phyloP scores from a whole-genome alignment of 2,113 vertebrate genomes.

The Taxidea taxus region DNA sequence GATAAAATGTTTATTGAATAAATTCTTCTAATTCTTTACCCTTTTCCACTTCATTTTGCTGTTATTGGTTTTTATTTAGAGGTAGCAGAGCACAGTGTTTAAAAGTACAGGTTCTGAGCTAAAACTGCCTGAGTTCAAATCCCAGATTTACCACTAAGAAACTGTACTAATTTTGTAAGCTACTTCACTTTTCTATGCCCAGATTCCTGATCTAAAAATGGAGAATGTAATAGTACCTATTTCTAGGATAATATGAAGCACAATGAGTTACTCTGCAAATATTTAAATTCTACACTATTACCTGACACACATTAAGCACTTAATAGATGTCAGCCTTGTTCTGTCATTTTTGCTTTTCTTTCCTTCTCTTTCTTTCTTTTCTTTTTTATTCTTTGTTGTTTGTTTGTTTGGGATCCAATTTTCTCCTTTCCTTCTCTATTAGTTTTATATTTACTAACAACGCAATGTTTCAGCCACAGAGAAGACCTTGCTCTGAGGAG shows the following conservation, averaged over 20 bases:
- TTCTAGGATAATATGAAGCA: not conserved
- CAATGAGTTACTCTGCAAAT: not conserved
- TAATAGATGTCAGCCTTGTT: not conserved
- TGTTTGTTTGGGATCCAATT: not conserved
- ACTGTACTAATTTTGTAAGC: not conserved
- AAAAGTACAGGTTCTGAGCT: not conserved
- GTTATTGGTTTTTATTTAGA: not conserved
- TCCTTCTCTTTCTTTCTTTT: not conserved
- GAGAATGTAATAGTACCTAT: not conserved
- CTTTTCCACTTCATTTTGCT: constrained; percentile 2
- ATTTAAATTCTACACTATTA: not conserved
- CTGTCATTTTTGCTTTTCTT: not conserved
- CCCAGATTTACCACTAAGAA: not conserved
- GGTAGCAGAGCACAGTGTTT: not conserved
- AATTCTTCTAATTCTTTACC: constrained; percentile 55
- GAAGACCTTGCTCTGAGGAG: constrained; percentile 12
- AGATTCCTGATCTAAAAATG: not conserved
- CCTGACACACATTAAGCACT: not conserved
- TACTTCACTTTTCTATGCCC: not conserved
- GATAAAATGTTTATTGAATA: constrained; percentile 50
- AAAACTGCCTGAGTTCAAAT: not conserved
- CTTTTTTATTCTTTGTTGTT: not conserved
- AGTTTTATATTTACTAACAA: constrained; percentile 56
- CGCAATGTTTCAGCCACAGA: not conserved
- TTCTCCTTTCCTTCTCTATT: not conserved